Conservation (phyloP, 2,113 vertebrate genomes). For the Platycercus adscitus region DNA sequence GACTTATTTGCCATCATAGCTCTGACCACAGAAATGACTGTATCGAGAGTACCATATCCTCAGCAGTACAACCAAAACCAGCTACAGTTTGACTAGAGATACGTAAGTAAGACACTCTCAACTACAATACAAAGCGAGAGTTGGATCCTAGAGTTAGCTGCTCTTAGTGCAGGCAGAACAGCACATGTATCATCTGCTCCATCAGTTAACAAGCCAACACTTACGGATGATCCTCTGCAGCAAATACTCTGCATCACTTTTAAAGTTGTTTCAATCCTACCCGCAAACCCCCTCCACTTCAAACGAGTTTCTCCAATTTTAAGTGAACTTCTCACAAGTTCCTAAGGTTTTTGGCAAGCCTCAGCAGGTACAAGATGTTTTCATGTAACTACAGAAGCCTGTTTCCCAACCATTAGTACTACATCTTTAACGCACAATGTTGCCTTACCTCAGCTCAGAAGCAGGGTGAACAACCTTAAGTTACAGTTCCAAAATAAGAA, state of each 20-base stretch:
- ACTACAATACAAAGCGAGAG: neutral
- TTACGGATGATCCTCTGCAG: neutral
- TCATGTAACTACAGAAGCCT: neutral
- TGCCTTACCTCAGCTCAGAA: neutral
- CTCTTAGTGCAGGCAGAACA: rapidly evolving
- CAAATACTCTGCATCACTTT: neutral
- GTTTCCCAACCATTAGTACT: neutral
- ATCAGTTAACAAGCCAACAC: neutral
- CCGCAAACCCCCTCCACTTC: neutral
- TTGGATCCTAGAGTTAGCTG: neutral
- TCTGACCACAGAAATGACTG: neutral
- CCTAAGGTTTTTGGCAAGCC: neutral
- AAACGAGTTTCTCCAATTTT: neutral
- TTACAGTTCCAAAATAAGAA: neutral
- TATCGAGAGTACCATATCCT: neutral
- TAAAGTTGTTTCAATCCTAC: neutral
- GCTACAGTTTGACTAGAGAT: neutral
- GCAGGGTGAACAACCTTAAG: neutral
- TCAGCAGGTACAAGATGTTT: neutral
- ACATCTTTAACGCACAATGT: neutral
- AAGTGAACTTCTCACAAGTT: neutral
- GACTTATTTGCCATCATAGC: neutral
- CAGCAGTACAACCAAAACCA: neutral
- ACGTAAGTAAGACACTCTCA: neutral
- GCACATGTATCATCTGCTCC: rapidly evolving